A percentile compares a stretch with the other conserved stretches of the same genome.
These are phyloP conservation scores for human (Homo sapiens) DNA, from an alignment of 2,113 vertebrate genomes.

Conservation along the genomic window GRCh38 chr6:105066001-105066500, in stretches of 20 bases:
- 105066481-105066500: conserved; percentile 27
- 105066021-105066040: too few species aligned
- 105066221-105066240: not conserved
- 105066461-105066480: conserved; percentile 50
- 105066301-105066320: not conserved
- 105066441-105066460: conserved; percentile 43
- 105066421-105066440: conserved; percentile 60
- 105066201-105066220: not conserved
- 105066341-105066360: not conserved
- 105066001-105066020: too few species aligned
- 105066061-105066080: too few species aligned
- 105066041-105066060: too few species aligned
- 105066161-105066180: too few species aligned
- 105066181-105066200: too few species aligned
- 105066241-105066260: not conserved
- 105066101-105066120: too few species aligned
- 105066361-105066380: not conserved
- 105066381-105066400: not conserved
- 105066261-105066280: not conserved
- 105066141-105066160: too few species aligned
- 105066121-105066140: too few species aligned
- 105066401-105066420: conserved; percentile 36
- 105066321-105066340: not conserved
- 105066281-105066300: not conserved
- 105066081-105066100: too few species aligned